These are phyloP conservation scores for Drosophila fuyamai DNA, from an alignment of 1,140 invertebrate genomes.

Conservation along the genomic window DNA sequence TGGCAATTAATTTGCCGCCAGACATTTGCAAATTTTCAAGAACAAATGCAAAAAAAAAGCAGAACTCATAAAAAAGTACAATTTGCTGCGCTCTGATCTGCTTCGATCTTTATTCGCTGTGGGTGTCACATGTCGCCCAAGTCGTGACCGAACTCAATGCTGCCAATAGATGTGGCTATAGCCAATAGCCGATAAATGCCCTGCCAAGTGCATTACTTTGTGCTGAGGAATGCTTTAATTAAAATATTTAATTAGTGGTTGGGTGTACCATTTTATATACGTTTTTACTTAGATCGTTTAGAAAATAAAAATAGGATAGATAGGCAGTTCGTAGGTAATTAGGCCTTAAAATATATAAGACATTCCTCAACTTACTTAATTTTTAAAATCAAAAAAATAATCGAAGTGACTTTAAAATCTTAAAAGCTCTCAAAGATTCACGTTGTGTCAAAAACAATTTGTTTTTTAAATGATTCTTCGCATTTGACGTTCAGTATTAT, in stretches of 20 bases:
- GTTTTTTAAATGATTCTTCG: slow-evolving; percentile 52
- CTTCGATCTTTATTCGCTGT: slow-evolving; percentile 27
- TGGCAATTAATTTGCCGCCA: slow-evolving; percentile 50
- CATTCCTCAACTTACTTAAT: no score
- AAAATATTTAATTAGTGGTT: slow-evolving; percentile 14
- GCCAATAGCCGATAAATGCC: slow-evolving; percentile 26
- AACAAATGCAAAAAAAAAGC: slow-evolving; percentile 43
- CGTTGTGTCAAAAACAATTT: slow-evolving; percentile 35
- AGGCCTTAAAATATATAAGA: no score
- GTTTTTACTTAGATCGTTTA: background rate
- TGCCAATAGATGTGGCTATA: slow-evolving; percentile 22
- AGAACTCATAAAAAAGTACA: slow-evolving; percentile 27
- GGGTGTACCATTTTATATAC: background rate
- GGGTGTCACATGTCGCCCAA: slow-evolving; percentile 55
- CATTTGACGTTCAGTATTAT: slow-evolving; percentile 36
- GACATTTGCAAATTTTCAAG: slow-evolving; percentile 73
- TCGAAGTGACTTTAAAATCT: no score
- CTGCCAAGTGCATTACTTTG: slow-evolving; percentile 16
- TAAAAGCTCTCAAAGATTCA: background rate
- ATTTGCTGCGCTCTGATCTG: slow-evolving; percentile 27
- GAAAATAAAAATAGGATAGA: no score
- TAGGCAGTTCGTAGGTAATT: no score
- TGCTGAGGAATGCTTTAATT: slow-evolving; percentile 20
- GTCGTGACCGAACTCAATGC: slow-evolving; percentile 52
- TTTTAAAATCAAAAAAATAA: no score